Base-by-base conservation (phyloP, 2,113 vertebrate species). In the Gambusia holbrooki region DNA sequence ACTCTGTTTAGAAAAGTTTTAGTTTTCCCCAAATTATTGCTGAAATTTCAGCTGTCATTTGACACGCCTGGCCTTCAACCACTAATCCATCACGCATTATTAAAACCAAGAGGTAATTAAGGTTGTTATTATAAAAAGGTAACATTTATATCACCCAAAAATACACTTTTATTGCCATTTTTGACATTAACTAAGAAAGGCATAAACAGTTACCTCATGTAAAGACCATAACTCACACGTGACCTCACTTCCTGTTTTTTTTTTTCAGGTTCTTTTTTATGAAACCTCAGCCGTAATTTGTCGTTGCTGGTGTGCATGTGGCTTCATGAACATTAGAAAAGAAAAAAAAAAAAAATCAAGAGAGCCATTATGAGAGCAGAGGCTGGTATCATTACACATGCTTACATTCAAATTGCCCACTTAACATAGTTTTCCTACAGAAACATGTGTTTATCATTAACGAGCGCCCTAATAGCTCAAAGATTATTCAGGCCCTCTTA, bases 401-500 rank as follows among this genome's bases (percentile, higher is more conserved):
- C 92, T 91, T 89, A 87, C 92, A 85, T 94, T 93, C 87, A 93
- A 94, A 94, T 93, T 93, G 92, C 84, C 91, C 92, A 93, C 91
- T 93, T 94, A 94, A 90, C 93, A 94, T 93, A 92, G 90, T 92
- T 94, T 90, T 92, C 76, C 87, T 87, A 80, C 84, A 84, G 90
- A 84, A 93, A 92, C 94, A 95, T 94, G 92, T 95, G 94, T 93
- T 93, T 90, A 92, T 90, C 92, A 93, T 95, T 95, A 95, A 90
- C 88, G 27, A 75, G 89, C 72, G 64, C 79, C 68, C 89, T 94
- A 94, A 95, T 94, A 89, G 90, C 85, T 92, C 91, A 86, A 94
- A 94, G 92, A 94, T 95, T 94, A 94, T 93, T 94, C 77, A 73
- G 87, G 88, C 89, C 76, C 71, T 40, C 90, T 89, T 93, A 94